Evolutionary conservation across 2,888 invertebrate species (phyloP), one percentile per base, ranked within the genome.

Genomic region (Eupithecia inturbata): DNA sequence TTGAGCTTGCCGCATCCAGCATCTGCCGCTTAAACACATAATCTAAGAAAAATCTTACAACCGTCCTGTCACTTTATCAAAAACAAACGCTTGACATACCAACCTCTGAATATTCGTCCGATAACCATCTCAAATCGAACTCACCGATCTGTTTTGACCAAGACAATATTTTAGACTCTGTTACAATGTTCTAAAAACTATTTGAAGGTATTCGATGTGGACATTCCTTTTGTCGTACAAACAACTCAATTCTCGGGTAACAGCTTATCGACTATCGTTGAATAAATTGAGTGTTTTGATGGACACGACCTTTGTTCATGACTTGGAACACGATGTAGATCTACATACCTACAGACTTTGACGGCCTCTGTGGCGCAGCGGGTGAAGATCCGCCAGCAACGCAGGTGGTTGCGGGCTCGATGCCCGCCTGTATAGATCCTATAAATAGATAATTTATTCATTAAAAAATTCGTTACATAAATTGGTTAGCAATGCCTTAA

Each of bases 61-160:
- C 75, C 77, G 45, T 73, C 73, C 76, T 81, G 81, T 80, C 77
- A 81, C 81, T 79, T 82, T 81, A 80, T 78, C 81, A 81, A 81
- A 77, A 79, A 84, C 85, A 85, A 85, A 82, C 83, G 79, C 82
- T 83, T 86, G 85, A 86, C 86, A 86, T 86, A 85, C 86, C 92
- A 88, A 85, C 86, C 87, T 88, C 84, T 80, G 89, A 88, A 91
- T 89, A 88, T 87, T 88, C 87, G 0, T 82, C 78, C 81, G 92
- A 92, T 92, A 89, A 87, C 81, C 88, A 92, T 92, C 92, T 91
- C 85, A 90, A 92, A 92, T 92, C 92, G 87, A 87, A 86, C 82
- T 71, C 76, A 83, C 87, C 88, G 88, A 91, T 91, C 91, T 83
- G 78, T 77, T 75, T 31, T 28, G 79, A 82, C 79, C 81, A 83